These are phyloP conservation scores for Chouioia cunea DNA, from an alignment of 2,888 invertebrate genomes.

Conservation along the genomic window DNA sequence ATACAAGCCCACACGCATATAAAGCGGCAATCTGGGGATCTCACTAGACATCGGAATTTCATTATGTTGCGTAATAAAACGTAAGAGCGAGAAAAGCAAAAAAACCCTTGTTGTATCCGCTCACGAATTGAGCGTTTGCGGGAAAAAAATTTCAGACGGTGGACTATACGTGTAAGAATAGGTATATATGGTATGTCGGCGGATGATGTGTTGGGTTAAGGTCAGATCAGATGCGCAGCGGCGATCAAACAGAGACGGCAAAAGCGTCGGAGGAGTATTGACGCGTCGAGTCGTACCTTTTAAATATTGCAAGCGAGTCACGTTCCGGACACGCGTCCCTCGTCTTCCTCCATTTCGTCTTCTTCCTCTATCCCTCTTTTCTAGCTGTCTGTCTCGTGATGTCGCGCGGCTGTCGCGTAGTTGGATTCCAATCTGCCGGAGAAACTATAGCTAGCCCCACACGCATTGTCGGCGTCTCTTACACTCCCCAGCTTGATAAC, in stretches of 20 bases:
- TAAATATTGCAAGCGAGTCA: conserved; percentile 68
- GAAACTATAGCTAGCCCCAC: neutral
- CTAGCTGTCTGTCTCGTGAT: conserved; percentile 37
- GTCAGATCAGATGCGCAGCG: conserved; percentile 53
- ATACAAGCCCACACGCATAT: too few species aligned
- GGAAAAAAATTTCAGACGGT: too few species aligned
- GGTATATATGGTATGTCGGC: conserved; percentile 42
- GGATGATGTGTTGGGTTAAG: conserved; percentile 59
- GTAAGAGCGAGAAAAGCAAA: too few species aligned
- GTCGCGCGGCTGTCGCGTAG: neutral
- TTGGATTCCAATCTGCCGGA: conserved; percentile 22
- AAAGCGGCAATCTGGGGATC: too few species aligned
- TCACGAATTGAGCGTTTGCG: too few species aligned
- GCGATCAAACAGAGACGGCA: conserved; percentile 15
- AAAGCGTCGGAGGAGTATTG: conserved; percentile 60
- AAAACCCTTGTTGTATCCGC: too few species aligned
- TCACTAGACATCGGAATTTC: too few species aligned
- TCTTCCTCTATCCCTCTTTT: conserved; percentile 36
- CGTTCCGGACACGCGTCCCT: conserved; percentile 56
- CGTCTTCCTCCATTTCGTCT: conserved; percentile 36
- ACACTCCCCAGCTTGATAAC: neutral
- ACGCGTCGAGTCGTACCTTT: conserved; percentile 63
- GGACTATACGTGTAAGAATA: too few species aligned
- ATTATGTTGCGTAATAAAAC: too few species aligned
- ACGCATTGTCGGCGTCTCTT: neutral